Evolutionary conservation across 2,113 vertebrate genomes (phyloP).

Genomic region (Bubo blakistoni): DNA sequence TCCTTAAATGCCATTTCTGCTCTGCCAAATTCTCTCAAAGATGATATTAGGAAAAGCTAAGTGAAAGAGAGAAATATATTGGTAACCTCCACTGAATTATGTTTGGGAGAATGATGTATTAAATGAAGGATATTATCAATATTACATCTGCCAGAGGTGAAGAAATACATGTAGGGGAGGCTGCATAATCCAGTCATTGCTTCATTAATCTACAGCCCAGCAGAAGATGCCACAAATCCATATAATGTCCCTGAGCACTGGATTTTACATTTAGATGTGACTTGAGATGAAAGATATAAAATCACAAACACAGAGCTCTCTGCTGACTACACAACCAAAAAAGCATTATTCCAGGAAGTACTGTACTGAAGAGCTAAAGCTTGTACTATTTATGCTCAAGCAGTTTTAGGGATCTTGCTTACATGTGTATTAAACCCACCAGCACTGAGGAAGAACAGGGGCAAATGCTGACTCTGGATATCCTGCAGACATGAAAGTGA

Average conservation of each 20-base stretch:
- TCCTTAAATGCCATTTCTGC: not conserved
- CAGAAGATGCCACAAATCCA: conserved; percentile 48
- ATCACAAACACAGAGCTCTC: not conserved
- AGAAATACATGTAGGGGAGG: conserved; percentile 10
- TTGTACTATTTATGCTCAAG: not conserved
- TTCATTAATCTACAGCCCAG: conserved; percentile 32
- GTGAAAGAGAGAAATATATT: conserved; percentile 4
- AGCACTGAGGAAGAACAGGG: not conserved
- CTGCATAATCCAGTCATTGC: conserved; percentile 17
- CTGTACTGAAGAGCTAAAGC: not conserved
- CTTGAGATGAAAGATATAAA: conserved; percentile 31
- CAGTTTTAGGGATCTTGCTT: not conserved
- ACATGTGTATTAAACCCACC: not conserved
- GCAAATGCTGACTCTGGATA: not conserved
- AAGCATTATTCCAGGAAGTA: conserved; percentile 8
- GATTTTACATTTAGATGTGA: conserved; percentile 37
- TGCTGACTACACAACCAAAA: conserved; percentile 6
- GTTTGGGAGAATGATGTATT: not conserved
- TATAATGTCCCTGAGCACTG: not conserved
- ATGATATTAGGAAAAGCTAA: not conserved
- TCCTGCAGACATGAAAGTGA: not conserved
- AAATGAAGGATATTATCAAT: conserved; percentile 26
- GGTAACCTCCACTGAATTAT: conserved; percentile 23
- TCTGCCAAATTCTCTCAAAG: not conserved
- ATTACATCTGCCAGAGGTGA: conserved; percentile 29